A percentile compares a stretch with the other conserved stretches of the same genome.
Evolutionary conservation across 64 coral and sea anemone species (phyloP).

Genomic region (Pocillopora damicornis): DNA sequence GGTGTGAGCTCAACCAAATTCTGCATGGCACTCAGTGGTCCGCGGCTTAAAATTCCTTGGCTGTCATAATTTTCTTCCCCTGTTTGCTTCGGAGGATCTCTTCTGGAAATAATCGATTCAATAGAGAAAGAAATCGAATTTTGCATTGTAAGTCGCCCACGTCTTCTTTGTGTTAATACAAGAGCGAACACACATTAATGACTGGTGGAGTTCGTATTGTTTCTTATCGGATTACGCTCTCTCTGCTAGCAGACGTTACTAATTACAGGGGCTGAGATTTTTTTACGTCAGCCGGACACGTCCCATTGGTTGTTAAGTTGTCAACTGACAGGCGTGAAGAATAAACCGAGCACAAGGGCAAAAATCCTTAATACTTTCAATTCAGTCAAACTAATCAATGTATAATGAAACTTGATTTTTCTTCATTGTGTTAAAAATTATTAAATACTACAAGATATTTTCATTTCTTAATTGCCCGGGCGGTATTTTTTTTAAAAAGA

Average conservation of each 20-base stretch:
- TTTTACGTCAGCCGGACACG: constrained; percentile 46
- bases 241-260: constrained; percentile 57
- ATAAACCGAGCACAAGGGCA: constrained; percentile 23
- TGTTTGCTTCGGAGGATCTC: constrained; percentile 70
- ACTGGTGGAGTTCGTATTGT: constrained; percentile 44
- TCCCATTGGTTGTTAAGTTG: constrained; percentile 54
- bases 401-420: background rate
- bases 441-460: constrained; percentile 7
- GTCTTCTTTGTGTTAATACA: constrained; percentile 18
- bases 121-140: constrained; percentile 83
- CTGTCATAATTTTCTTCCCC: background rate
- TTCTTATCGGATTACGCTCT: constrained; percentile 84
- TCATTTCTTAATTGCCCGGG: constrained; percentile 25
- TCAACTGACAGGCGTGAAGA: constrained; percentile 61
- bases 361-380: background rate
- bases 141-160: constrained; percentile 53
- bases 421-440: background rate
- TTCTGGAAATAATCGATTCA: constrained; percentile 83
- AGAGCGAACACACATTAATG: constrained; percentile 17
- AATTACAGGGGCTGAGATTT: constrained; percentile 69
- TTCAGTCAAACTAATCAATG: constrained; percentile 22
- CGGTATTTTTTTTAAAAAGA: constrained; percentile 10
- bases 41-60: constrained; percentile 8
- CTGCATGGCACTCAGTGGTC: constrained; percentile 38
- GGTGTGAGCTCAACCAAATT: constrained; percentile 44